Evolutionary conservation across 1,140 invertebrate species (phyloP), one percentile per base, ranked within the genome.

Genomic region (Neodiprion lecontei): DNA sequence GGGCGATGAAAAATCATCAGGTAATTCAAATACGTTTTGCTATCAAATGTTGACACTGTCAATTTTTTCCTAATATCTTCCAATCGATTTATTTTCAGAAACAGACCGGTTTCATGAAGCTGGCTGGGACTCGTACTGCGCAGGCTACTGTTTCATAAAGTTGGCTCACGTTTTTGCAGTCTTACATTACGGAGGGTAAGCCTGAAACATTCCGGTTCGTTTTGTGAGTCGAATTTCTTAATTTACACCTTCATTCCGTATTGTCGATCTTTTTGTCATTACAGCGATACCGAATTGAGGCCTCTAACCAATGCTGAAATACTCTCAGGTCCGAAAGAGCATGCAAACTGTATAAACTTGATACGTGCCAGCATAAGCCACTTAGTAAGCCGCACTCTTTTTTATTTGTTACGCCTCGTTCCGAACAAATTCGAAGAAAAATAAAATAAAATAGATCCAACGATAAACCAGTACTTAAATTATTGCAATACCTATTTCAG

Each of bases 111-210:
- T 90, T 77, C 95, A 96, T 80, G 90, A 94, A 81, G 94, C 95
- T 14, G 93, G 93, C 0, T 95, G 91, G 91, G 95, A 96, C 87
- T 92, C 94, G 0, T 95, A 90, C 83, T 92, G 91, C 79, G 89
- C 93, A 77, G 94, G 94, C 81, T 92, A 86, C 78, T 89, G 92
- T 87, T 93, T 92, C 81, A 84, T 93, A 50, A 87, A 88, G 80
- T 81, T 92, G 77, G 87, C 87, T 73, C 88, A 91, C 81, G 72
- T 90, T 40, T 84, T 88, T 72, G 83, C 88, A 28, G 74, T 84
- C 21, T 82, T 86, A 21, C 80, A 77, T 40, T 77, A 73, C 69
- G 79, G 76, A 75, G 48, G 67, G 86, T 87, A 79, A 76, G 79
- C 75, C 9, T 48, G 74, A 82, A 69, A 40, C 28, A 40, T 40